Evolutionary conservation across 2,113 vertebrate genomes (phyloP).

Genomic region (Sigmodon hispidus): DNA sequence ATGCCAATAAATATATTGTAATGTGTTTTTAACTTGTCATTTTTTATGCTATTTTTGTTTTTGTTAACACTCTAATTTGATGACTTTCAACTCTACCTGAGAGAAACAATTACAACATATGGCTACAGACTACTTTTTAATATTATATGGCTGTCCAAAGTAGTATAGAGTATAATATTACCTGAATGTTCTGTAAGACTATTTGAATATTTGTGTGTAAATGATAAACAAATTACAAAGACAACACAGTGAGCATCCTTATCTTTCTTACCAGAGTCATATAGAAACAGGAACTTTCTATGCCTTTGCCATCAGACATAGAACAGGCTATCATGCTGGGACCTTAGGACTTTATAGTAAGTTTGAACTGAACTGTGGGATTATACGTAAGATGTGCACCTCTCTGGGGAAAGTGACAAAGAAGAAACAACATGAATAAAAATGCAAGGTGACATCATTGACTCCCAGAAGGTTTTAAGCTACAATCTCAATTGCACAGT

Average conservation of each 20-base stretch:
- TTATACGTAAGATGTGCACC: not conserved
- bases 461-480: not conserved
- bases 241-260: not conserved
- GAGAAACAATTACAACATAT: not conserved
- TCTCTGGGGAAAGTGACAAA: not conserved
- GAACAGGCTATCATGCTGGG: not conserved
- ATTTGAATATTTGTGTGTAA: not conserved
- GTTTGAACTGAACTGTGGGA: not conserved
- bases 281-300: too few species aligned
- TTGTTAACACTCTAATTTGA: not conserved
- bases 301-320: too few species aligned
- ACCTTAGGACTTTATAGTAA: not conserved
- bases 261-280: not conserved
- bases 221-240: not conserved
- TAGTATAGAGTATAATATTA: not conserved
- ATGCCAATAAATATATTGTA: constrained; percentile 19
- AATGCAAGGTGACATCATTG: not conserved
- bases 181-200: not conserved
- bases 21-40: not conserved
- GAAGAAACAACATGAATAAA: not conserved
- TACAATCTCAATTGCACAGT: not conserved
- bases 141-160: not conserved
- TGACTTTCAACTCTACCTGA: not conserved
- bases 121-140: not conserved
- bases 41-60: not conserved